Evolutionary conservation across 92 coral and sea anemone species (phyloP), one percentile per base, ranked within the genome.

Genomic region (Actinernus sp.): DNA sequence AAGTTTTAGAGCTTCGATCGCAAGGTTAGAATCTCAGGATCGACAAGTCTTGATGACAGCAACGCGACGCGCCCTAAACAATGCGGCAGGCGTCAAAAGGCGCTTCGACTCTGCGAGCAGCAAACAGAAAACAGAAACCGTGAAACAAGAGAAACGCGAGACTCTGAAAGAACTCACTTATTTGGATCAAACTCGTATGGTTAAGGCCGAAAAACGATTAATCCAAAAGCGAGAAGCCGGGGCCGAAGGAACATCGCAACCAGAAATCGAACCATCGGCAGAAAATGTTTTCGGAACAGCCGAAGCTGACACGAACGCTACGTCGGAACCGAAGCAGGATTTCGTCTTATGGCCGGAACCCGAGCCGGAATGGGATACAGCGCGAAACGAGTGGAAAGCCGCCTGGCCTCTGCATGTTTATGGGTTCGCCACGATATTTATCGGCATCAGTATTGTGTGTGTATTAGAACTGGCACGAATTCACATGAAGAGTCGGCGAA

Each of bases 391-490:
- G 37, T 95, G 99, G 99, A 30, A 81, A 48, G 74, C 64, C 55
- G 99, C 99, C 20, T 95, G 99, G 99, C 96, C 92, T 21, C 27
- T 81, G 24, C 99, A 95, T 66, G 79, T 85, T 18, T 87, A 91
- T 62, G 91, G 93, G 4, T 87, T 95, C 32, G 92, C 86, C 44
- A 64, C 65, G 6, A 57, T 67, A 22, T 93, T 93, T 44, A 32
- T 65, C 14, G 11, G 78, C 4, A 53, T 91, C 32, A 84, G 85
- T 6, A 10, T 91, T 30, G 36, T 88, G 3, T 84, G 89, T 17
- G 36, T 68, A 21, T 34, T 79, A 18, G 96, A 95, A 63, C 46
- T 92, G 49, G 63, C 84, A 27, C 66, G 80, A 43, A 64, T 86
- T 60, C 56, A 81, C 73, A 58, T 57, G 0, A 64, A 29, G 55